A percentile compares a stretch with the other conserved stretches of the same genome.
Evolutionary conservation across 2,797 vertebrate species (phyloP).

Genomic region (Peromyscus eremicus): DNA sequence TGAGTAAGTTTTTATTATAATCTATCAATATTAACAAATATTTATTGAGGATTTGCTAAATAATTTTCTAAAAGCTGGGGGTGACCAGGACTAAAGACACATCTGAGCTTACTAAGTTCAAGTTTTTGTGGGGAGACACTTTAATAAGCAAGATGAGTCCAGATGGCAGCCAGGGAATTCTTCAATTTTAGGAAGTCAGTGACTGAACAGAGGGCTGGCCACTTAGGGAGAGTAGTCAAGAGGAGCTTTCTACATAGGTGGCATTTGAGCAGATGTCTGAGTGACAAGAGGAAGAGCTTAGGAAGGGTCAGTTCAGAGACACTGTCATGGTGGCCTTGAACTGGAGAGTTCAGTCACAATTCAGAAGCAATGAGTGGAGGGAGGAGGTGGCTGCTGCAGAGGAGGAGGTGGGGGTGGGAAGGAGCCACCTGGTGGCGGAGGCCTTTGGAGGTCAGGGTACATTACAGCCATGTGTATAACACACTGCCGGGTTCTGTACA

Average conservation of each 20-base stretch:
- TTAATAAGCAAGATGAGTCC: background rate
- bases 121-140: background rate
- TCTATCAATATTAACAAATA: background rate
- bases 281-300: background rate
- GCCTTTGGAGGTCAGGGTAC: background rate
- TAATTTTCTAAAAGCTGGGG: background rate
- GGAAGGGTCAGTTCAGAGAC: background rate
- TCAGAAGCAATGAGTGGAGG: background rate
- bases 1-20: background rate
- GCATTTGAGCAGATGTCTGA: background rate
- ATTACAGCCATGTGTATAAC: background rate
- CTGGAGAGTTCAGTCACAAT: background rate
- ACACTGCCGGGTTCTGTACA: background rate
- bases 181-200: background rate
- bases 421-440: background rate
- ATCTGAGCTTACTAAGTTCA: background rate
- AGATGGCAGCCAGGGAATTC: background rate
- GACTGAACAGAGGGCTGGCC: background rate
- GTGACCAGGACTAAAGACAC: background rate
- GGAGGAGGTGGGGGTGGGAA: too few relatives aligned
- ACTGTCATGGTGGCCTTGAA: background rate
- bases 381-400: rapidly evolving
- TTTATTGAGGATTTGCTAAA: background rate
- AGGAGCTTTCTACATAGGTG: background rate
- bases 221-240: background rate